Evolutionary conservation across 2,888 invertebrate species (phyloP).

Genomic region (Pecten maximus): DNA sequence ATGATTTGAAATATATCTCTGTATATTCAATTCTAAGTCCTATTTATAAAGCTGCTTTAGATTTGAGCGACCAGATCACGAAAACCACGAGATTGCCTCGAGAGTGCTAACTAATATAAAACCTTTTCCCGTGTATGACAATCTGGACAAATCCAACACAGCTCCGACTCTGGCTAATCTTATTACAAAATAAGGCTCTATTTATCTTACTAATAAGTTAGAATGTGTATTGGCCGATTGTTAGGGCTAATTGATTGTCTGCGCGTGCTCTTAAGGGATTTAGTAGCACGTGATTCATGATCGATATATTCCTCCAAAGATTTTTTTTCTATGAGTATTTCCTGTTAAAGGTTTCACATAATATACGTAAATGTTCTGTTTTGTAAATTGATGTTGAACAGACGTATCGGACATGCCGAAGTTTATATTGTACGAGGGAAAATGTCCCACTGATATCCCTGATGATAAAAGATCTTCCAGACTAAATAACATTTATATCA

Average conservation of each 20-base stretch:
- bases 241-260: not conserved
- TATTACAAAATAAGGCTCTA: not conserved
- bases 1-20: no score
- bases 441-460: no score
- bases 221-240: not conserved
- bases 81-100: not conserved
- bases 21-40: no score
- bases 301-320: not conserved
- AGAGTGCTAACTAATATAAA: not conserved
- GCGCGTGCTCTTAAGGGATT: not conserved
- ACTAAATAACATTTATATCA: no score
- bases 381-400: no score
- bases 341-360: no score
- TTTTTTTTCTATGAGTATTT: no score
- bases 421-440: no score
- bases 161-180: not conserved
- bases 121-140: not conserved
- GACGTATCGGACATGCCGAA: no score
- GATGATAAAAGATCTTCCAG: no score
- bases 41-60: not conserved
- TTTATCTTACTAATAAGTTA: not conserved
- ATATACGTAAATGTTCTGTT: no score
- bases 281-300: not conserved
- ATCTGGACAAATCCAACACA: not conserved
- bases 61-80: not conserved